phyloP scores from a whole-genome alignment of 2,888 invertebrate genomes.

The Opisthograptis luteolata region DNA sequence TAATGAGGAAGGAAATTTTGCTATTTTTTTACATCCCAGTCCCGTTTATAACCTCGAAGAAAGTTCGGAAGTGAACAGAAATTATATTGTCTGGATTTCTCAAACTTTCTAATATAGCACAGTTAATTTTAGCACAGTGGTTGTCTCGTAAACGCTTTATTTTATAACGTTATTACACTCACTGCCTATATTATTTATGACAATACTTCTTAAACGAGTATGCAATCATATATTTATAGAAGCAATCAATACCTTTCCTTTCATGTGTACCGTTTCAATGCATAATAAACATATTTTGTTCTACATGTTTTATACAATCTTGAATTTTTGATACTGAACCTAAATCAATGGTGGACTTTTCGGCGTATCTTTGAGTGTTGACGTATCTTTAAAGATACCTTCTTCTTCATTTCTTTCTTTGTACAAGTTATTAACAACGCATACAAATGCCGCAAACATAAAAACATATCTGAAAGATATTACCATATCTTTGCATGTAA shows the following conservation, averaged over 20 bases:
- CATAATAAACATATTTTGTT: too few species aligned
- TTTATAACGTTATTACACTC: constrained; percentile 17
- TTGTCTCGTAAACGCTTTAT: constrained; percentile 14
- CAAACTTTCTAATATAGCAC: constrained; percentile 9
- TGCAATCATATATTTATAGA: neutral
- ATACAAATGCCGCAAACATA: too few species aligned
- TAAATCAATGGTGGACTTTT: too few species aligned
- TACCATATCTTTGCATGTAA: neutral
- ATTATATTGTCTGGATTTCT: constrained; percentile 2
- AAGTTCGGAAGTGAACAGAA: constrained; percentile 4
- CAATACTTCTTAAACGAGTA: neutral
- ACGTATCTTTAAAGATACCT: too few species aligned
- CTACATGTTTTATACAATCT: too few species aligned
- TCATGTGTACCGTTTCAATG: neutral
- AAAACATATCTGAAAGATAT: neutral
- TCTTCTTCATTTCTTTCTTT: too few species aligned
- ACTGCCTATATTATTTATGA: constrained; percentile 14
- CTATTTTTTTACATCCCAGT: neutral
- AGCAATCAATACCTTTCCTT: neutral
- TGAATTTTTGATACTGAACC: too few species aligned
- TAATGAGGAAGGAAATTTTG: neutral
- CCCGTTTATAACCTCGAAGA: neutral
- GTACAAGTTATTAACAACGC: too few species aligned
- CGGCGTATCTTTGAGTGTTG: too few species aligned
- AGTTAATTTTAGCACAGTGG: constrained; percentile 6